A percentile compares a stretch with the other conserved stretches of the same genome.
Evolutionary conservation across 2,888 invertebrate species (phyloP).

Genomic region (Heliconius erato): DNA sequence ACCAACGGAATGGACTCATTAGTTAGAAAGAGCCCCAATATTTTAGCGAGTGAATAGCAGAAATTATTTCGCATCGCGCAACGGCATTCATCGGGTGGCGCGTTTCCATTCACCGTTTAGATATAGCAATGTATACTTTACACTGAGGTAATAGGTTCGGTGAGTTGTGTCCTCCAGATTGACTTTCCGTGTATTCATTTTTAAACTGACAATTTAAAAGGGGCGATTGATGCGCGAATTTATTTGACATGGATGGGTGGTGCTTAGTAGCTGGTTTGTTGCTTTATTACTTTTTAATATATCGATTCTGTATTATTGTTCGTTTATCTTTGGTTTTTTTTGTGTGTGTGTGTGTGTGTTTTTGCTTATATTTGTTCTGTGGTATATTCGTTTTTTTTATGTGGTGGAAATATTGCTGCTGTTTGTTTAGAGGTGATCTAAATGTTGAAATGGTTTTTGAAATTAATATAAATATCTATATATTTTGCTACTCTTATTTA

Average conservation of each 20-base stretch:
- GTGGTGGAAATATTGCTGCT: background rate
- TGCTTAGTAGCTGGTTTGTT: conserved; percentile 21
- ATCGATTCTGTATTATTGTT: conserved; percentile 14
- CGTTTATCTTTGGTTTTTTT: background rate
- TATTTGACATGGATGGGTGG: conserved; percentile 25
- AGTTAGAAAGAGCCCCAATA: conserved; percentile 70
- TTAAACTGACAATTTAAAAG: conserved; percentile 30
- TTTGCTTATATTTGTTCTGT: background rate
- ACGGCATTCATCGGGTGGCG: conserved; percentile 61
- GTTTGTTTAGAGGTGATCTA: background rate
- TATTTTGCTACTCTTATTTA: background rate
- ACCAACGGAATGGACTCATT: conserved; percentile 77
- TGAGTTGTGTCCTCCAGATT: conserved; percentile 25
- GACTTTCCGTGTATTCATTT: conserved; percentile 36
- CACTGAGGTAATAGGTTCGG: conserved; percentile 22
- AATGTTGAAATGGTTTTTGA: background rate
- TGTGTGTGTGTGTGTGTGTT: background rate
- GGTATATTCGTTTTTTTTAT: background rate
- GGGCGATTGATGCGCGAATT: conserved; percentile 34
- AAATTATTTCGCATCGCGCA: conserved; percentile 71
- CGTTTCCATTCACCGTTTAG: conserved; percentile 21
- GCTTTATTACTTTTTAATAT: conserved; percentile 24
- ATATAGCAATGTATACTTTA: conserved; percentile 31
- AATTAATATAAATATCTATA: background rate
- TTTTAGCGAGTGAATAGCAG: conserved; percentile 76